Base-by-base conservation (phyloP, 2,888 invertebrate genomes). In the Rosalia funebris region DNA sequence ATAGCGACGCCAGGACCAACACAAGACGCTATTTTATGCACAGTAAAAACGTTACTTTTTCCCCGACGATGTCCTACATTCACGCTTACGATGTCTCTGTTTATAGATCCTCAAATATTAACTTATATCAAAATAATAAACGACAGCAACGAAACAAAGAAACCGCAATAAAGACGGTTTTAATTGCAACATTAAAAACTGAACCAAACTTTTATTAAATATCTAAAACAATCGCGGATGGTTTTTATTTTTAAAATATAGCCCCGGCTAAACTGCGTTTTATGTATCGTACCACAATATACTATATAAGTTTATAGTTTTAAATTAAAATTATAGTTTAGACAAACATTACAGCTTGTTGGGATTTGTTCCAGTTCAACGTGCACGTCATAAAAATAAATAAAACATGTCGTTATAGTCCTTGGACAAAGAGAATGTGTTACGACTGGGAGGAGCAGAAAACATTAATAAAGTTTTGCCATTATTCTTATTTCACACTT, bases 1-100 rank as follows among this genome's bases (percentile, higher is more conserved):
- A 57, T 57, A 42, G 17, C 57, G 57, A 57, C 57, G 57, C 57
- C 44, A 50, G 41, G 42, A 50, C 50, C 57, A 42, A 57, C 44
- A 20, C 57, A 57, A 44, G 20, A 50, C 50, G 47, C 42, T 42
- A 50, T 42, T 57, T 57, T 57, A 57, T 57, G 48, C 39, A 48
- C 32, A 48, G 44, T 50, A 57, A 57, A 57, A 57, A 57, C 44
- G 41, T 17, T 37, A 47, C 57, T 46, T 44, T 56, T 56, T 48
- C 57, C 20, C 25, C 16, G n/a, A 36, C 41, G 36, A 42, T 50
- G 50, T 44, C 41, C 57, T 36, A 57, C 25, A 57, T 57, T 50
- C 50, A 19, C 19, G 50, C 10, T 25, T 20, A 39, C 47, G 20
- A 50, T 34, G 50, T 25, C 39, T 45, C 42, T 11, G 57, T 57